These are phyloP conservation scores for Abramis brama DNA, from an alignment of 2,113 vertebrate genomes.

Conservation along the genomic window DNA sequence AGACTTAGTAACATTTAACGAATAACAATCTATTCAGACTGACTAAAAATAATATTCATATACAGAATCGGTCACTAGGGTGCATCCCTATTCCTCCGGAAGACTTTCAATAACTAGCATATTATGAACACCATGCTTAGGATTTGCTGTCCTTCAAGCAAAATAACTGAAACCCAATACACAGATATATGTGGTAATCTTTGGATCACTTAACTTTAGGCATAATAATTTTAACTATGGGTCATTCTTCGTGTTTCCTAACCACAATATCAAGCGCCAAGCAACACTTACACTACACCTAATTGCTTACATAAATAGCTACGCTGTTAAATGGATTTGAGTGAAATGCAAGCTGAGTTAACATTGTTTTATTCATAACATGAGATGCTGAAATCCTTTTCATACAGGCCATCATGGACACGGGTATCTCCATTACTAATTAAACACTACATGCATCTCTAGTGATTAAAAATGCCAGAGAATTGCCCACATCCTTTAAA, in stretches of 20 bases:
- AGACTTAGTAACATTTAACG: background rate
- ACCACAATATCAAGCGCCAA: background rate
- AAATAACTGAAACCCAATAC: background rate
- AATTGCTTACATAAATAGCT: background rate
- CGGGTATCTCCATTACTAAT: constrained; percentile 53
- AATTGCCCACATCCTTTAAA: constrained; percentile 28
- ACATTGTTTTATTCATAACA: constrained; percentile 47
- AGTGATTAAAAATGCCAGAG: constrained; percentile 28
- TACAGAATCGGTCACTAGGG: background rate
- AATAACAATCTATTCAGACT: background rate
- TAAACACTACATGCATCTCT: constrained; percentile 34
- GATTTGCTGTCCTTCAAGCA: constrained; percentile 14
- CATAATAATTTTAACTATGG: background rate
- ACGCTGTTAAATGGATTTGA: constrained; percentile 19
- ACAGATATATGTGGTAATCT: background rate
- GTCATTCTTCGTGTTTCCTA: background rate
- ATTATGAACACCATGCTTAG: constrained; percentile 6
- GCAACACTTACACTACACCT: background rate
- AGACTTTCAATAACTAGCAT: constrained; percentile 25
- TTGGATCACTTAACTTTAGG: background rate
- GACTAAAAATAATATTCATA: background rate
- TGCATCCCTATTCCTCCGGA: constrained; percentile 18
- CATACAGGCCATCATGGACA: constrained; percentile 29
- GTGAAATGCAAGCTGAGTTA: background rate
- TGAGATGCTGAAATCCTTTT: constrained; percentile 26